Evolutionary conservation across 1,140 invertebrate species (phyloP).

Genomic region (Lepidurus arcticus): DNA sequence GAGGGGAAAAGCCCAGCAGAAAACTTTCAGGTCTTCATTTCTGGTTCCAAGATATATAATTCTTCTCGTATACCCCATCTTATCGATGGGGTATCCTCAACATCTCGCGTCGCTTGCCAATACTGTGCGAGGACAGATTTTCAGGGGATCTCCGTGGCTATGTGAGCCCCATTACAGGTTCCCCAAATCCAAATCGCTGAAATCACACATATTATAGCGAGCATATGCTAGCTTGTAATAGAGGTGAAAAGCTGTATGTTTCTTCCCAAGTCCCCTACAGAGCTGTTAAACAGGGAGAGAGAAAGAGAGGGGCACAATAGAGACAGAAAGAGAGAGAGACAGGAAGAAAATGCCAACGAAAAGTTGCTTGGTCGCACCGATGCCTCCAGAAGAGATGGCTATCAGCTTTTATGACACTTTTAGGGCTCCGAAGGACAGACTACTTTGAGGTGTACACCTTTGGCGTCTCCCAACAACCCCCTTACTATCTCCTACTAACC

Average conservation of each 20-base stretch:
- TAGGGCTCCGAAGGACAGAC: background rate
- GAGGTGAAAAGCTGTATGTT: conserved; percentile 21
- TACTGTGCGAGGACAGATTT: no score
- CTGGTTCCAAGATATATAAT: no score
- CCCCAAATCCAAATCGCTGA: background rate
- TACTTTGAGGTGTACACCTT: no score
- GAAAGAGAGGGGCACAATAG: background rate
- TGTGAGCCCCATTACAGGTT: no score
- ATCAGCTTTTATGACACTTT: conserved; percentile 22
- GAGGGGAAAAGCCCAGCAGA: background rate
- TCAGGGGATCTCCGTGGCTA: no score
- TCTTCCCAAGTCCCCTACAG: background rate
- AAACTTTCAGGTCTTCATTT: background rate
- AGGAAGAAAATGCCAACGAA: no score
- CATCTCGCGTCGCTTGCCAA: no score
- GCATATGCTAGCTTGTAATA: conserved; percentile 19
- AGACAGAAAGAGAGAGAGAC: background rate
- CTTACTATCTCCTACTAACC: no score
- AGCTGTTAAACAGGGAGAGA: background rate
- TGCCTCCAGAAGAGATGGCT: background rate
- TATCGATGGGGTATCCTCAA: no score
- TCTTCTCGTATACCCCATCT: no score
- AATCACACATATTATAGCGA: conserved; percentile 22
- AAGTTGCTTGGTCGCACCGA: no score
- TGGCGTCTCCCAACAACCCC: no score